Conservation (phyloP, 2,888 invertebrate genomes). For the Macrosiphum euphorbiae region DNA sequence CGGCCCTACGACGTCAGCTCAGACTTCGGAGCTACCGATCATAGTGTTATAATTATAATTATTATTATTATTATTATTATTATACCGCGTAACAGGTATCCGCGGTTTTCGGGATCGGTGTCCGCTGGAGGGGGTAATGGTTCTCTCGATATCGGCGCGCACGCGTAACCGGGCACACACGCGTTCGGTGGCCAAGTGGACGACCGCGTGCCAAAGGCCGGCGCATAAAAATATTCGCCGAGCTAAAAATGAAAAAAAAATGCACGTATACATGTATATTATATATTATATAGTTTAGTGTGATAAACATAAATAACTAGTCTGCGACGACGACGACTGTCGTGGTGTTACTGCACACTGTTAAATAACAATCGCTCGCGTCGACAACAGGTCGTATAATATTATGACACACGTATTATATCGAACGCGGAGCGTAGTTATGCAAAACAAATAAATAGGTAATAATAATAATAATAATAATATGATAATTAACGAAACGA, state of each 20-base stretch:
- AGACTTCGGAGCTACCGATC: no score
- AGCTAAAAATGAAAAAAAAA: background rate
- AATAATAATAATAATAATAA: no score
- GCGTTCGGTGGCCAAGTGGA: background rate
- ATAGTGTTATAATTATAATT: no score
- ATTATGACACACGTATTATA: conserved; percentile 15
- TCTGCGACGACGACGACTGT: background rate
- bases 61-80: no score
- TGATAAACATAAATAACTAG: conserved; percentile 1
- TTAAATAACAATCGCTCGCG: conserved; percentile 37
- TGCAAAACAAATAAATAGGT: conserved; percentile 30
- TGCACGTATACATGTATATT: background rate
- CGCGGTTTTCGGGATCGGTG: background rate
- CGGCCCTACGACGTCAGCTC: no score
- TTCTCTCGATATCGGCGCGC: background rate
- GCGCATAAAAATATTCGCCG: conserved; percentile 12
- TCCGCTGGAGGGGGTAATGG: background rate
- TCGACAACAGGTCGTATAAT: background rate
- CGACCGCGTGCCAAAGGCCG: conserved; percentile 20
- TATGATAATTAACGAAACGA: background rate
- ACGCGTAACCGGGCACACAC: background rate
- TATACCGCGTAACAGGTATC: background rate
- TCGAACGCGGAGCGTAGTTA: background rate
- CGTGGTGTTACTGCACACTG: background rate
- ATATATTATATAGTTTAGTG: background rate